phyloP scores from a whole-genome alignment of 2,888 invertebrate genomes.

The Lutraria lutraria region DNA sequence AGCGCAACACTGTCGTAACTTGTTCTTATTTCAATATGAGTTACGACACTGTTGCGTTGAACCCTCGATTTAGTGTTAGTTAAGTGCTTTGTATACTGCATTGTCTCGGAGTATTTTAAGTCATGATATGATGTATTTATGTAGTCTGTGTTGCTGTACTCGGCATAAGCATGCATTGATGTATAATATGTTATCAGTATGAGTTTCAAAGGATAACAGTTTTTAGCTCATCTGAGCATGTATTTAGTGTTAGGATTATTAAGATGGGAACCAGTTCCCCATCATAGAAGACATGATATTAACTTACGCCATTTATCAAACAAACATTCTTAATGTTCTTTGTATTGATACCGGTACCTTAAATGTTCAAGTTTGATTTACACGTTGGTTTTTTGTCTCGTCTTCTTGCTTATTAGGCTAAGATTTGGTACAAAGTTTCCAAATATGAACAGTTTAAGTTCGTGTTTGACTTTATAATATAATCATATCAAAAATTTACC shows the following conservation, averaged over 20 bases:
- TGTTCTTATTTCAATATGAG: too few species aligned
- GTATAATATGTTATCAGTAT: not conserved
- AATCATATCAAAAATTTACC: constrained; percentile 7
- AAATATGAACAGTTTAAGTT: not conserved
- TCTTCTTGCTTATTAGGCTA: not conserved
- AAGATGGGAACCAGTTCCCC: too few species aligned
- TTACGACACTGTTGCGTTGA: too few species aligned
- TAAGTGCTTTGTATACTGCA: not conserved
- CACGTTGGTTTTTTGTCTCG: too few species aligned
- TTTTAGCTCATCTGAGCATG: too few species aligned
- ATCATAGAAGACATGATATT: too few species aligned
- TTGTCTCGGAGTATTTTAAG: not conserved
- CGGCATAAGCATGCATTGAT: not conserved
- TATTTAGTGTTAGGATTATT: too few species aligned
- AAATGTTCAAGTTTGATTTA: not conserved
- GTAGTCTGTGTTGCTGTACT: not conserved
- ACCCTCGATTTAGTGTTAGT: not conserved
- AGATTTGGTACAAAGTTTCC: not conserved
- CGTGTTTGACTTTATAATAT: not conserved
- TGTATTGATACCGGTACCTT: not conserved
- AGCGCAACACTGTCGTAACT: too few species aligned
- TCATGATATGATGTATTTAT: not conserved
- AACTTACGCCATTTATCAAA: too few species aligned
- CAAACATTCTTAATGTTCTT: too few species aligned
- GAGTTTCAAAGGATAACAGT: too few species aligned